A percentile compares a stretch with the other conserved stretches of the same genome.
Evolutionary conservation across 2,888 invertebrate genomes (phyloP).

Genomic region (Artemia sinica): DNA sequence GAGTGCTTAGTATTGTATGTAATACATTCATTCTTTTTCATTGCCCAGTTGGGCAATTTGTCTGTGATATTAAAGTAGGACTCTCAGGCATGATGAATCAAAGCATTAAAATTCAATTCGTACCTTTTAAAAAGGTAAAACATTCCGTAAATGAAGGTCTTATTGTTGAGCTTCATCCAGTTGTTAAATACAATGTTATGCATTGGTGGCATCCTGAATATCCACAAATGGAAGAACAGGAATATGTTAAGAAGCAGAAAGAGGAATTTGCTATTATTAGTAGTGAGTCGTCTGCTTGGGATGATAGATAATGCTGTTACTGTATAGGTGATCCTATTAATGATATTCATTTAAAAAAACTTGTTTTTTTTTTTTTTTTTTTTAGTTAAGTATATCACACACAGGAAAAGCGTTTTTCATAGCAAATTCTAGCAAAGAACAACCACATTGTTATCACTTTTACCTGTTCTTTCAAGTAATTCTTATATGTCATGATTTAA

Average conservation of each 20-base stretch:
- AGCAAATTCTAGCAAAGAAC: too few relatives aligned
- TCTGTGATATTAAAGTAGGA: slow-evolving; percentile 5
- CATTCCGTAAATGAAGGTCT: background rate
- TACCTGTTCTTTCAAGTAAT: too few relatives aligned
- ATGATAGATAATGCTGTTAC: background rate
- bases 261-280: slow-evolving; percentile 5
- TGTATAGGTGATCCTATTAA: too few relatives aligned
- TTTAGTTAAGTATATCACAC: too few relatives aligned
- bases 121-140: background rate
- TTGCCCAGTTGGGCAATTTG: background rate
- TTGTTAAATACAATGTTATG: slow-evolving; percentile 4
- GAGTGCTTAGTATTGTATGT: slow-evolving; percentile 2
- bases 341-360: too few relatives aligned
- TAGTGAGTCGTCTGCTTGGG: background rate
- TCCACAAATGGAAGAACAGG: slow-evolving; percentile 7
- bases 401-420: too few relatives aligned
- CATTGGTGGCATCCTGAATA: slow-evolving; percentile 13
- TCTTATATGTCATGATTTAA: too few relatives aligned
- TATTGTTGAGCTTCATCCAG: slow-evolving; percentile 3
- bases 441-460: too few relatives aligned
- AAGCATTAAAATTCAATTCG: background rate
- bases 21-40: background rate
- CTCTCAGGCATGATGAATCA: slow-evolving; percentile 1
- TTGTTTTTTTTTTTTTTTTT: too few relatives aligned
- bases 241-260: slow-evolving; percentile 3